Percentiles rank a stretch among this genome's conserved stretches.
phyloP scores from a whole-genome alignment of 1,140 invertebrate genomes.

The Reticulitermes speratus region DNA sequence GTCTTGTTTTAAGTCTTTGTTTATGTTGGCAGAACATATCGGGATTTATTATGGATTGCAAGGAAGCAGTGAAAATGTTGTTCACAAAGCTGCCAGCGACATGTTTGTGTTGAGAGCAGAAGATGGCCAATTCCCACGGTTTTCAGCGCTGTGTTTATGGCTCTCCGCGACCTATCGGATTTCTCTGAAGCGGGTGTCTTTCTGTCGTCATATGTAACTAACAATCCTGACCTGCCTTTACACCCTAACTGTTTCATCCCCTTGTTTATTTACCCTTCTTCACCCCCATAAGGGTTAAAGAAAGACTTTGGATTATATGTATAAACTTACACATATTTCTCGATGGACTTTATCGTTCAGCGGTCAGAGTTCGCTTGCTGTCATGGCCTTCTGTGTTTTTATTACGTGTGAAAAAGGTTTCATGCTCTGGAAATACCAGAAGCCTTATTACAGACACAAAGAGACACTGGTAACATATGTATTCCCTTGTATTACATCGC shows the following conservation, averaged over 20 bases:
- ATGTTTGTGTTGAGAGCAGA: neutral
- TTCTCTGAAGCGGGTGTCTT: neutral
- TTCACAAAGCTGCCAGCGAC: neutral
- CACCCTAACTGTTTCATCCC: conserved; percentile 7
- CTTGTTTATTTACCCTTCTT: conserved; percentile 1
- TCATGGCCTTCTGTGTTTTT: neutral
- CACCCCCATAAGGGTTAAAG: conserved; percentile 9
- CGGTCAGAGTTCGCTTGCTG: neutral
- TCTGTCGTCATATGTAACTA: neutral
- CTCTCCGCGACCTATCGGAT: neutral
- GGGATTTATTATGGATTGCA: neutral
- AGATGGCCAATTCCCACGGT: neutral
- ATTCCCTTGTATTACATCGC: no score
- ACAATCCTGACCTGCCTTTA: conserved; percentile 10
- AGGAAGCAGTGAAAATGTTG: neutral
- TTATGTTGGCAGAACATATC: neutral
- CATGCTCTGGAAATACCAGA: no score
- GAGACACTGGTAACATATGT: no score
- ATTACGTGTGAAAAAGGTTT: neutral
- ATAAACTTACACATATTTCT: neutral
- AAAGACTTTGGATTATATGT: neutral
- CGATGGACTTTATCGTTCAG: neutral
- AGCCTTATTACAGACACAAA: no score
- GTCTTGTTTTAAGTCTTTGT: neutral
- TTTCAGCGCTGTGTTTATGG: neutral